A percentile compares a stretch with the other conserved stretches of the same genome.
phyloP scores from a whole-genome alignment of 2,797 vertebrate species.

The Oreochromis mossambicus region DNA sequence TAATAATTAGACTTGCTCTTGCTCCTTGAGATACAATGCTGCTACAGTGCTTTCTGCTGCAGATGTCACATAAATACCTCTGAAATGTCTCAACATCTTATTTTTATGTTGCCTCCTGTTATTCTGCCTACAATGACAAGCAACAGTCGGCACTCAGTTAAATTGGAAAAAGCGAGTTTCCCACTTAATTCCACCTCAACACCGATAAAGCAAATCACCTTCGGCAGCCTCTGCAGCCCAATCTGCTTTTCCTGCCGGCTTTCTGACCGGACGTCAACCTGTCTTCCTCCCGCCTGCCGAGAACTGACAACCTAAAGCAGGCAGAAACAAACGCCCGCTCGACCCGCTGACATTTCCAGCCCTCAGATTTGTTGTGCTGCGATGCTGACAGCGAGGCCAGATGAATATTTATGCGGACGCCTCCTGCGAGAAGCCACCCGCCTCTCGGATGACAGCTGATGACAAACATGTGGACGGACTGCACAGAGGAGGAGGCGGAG shows the following conservation, averaged over 20 bases:
- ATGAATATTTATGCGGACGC: slow-evolving; percentile 52
- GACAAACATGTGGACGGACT: slow-evolving; percentile 13
- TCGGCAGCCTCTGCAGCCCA: neutral
- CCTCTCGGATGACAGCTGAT: slow-evolving; percentile 25
- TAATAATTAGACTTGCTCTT: neutral
- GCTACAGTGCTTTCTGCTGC: neutral
- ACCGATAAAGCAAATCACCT: neutral
- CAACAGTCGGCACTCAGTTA: neutral
- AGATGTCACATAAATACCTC: neutral
- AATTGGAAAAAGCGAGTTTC: neutral
- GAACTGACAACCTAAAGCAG: neutral
- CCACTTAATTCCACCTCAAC: neutral
- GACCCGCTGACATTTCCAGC: slow-evolving; percentile 43
- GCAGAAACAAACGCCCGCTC: neutral
- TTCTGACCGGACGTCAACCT: neutral
- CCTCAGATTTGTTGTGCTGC: slow-evolving; percentile 36
- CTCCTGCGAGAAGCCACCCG: slow-evolving; percentile 16
- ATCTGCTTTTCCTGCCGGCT: neutral
- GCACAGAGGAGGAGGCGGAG: neutral
- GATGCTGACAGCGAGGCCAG: slow-evolving; percentile 24
- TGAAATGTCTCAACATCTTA: neutral
- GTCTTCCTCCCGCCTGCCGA: neutral
- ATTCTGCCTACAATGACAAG: neutral
- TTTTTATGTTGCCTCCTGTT: fast-evolving
- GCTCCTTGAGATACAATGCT: neutral